Conservation (phyloP, 2,797 vertebrate species). For the Chanos chanos region DNA sequence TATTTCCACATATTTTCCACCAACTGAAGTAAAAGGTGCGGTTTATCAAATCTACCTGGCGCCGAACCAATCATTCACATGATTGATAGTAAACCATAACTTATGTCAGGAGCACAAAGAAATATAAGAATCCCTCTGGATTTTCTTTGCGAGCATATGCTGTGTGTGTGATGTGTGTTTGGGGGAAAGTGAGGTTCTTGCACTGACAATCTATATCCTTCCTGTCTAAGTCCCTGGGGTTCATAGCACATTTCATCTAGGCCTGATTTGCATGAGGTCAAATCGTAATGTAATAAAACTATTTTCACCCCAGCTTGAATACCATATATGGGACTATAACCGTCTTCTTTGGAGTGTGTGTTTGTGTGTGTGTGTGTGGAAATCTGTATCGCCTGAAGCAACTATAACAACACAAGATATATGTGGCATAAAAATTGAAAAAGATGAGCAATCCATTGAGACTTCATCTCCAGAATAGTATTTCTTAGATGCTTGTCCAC, state of each 20-base stretch:
- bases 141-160: too few species aligned
- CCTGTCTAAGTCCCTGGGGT: constrained; percentile 51
- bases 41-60: not conserved
- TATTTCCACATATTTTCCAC: too few species aligned
- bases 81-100: constrained; percentile 32
- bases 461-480: too few species aligned
- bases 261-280: constrained; percentile 59
- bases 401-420: not conserved
- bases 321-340: constrained; percentile 17
- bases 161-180: too few species aligned
- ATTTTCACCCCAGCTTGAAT: constrained; percentile 33
- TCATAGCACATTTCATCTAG: constrained; percentile 55
- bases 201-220: constrained; percentile 55
- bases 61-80: constrained; percentile 3
- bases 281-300: constrained; percentile 30
- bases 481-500: not conserved
- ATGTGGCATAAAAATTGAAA: not conserved
- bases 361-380: too few species aligned
- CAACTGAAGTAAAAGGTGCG: not conserved
- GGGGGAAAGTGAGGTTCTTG: too few species aligned
- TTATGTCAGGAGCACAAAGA: constrained; percentile 30
- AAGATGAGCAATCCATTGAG: not conserved
- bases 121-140: too few species aligned
- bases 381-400: too few species aligned
- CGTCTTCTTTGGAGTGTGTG: not conserved